Evolutionary conservation across 2,888 invertebrate species (phyloP).

Genomic region (Argyresthia albistria): DNA sequence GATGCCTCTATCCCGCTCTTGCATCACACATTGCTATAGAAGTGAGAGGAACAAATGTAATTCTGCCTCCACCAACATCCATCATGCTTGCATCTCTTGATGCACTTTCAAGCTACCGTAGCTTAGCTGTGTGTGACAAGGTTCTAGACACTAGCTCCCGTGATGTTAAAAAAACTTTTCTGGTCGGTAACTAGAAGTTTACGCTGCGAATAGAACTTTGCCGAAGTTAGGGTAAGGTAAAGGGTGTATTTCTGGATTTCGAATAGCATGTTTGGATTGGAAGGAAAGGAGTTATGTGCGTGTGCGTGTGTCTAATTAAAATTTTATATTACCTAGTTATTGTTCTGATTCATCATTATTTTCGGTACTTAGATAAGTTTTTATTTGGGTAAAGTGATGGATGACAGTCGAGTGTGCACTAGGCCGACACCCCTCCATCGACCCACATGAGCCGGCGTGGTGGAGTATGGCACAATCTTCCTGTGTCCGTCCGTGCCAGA

Average conservation of each 20-base stretch:
- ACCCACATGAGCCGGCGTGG: no score
- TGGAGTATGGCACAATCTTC: no score
- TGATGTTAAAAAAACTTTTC: conserved; percentile 14
- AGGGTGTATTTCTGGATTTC: conserved; percentile 31
- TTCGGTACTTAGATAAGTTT: no score
- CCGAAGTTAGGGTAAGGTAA: conserved; percentile 13
- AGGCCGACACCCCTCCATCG: no score
- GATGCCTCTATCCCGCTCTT: conserved; percentile 34
- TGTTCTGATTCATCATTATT: no score
- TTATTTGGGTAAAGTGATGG: no score
- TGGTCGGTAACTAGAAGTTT: conserved; percentile 14
- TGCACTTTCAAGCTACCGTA: conserved; percentile 24
- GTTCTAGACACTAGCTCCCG: conserved; percentile 28
- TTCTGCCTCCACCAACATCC: conserved; percentile 17
- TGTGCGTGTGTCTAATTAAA: no score
- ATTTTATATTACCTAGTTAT: no score
- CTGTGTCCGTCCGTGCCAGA: no score
- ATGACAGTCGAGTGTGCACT: no score
- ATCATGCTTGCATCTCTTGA: conserved; percentile 32
- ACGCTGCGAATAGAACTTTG: conserved; percentile 21
- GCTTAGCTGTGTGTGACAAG: conserved; percentile 28
- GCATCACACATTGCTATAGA: conserved; percentile 15
- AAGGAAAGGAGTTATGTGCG: no score
- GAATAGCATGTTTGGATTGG: no score
- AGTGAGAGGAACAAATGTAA: conserved; percentile 29